Percentiles rank a stretch among this genome's conserved stretches.
These are phyloP conservation scores for Gambusia affinis DNA, from an alignment of 2,113 vertebrate genomes.

Conservation along the genomic window DNA sequence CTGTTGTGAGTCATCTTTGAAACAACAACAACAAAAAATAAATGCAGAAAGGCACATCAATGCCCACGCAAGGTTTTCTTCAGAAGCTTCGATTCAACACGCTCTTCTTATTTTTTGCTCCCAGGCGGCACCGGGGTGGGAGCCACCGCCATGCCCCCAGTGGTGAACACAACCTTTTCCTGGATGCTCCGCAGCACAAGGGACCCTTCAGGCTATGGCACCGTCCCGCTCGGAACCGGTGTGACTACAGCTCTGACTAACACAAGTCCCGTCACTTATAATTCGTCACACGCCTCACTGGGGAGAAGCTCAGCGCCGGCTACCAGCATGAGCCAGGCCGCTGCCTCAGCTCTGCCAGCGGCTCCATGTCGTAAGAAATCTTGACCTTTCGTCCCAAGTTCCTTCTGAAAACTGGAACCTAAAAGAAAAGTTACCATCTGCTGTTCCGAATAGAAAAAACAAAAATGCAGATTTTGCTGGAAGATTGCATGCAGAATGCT, in stretches of 20 bases:
- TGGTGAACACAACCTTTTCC: constrained; percentile 13
- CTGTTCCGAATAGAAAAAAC: neutral
- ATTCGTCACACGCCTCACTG: constrained; percentile 13
- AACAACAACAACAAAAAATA: neutral
- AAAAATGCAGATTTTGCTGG: neutral
- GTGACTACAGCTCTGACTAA: constrained; percentile 24
- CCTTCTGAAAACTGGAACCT: neutral
- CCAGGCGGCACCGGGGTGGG: constrained; percentile 6
- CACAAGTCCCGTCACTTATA: constrained; percentile 13
- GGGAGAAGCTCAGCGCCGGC: constrained; percentile 19
- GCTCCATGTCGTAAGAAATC: constrained; percentile 53
- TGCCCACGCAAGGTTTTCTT: neutral
- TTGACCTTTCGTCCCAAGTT: neutral
- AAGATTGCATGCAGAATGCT: neutral
- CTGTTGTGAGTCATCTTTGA: neutral
- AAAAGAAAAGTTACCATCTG: neutral
- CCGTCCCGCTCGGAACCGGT: constrained; percentile 21
- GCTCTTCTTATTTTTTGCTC: constrained; percentile 6
- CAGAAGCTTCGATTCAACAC: neutral
- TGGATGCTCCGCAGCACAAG: constrained; percentile 13
- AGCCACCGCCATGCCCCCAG: neutral
- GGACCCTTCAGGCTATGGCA: neutral
- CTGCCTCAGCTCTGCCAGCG: constrained; percentile 1
- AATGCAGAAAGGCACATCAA: neutral
- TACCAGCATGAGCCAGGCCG: constrained; percentile 26